A percentile compares a stretch with the other conserved stretches of the same genome.
Evolutionary conservation across 2,888 invertebrate species (phyloP).

Genomic region (Lepeophtheirus nordmannii): DNA sequence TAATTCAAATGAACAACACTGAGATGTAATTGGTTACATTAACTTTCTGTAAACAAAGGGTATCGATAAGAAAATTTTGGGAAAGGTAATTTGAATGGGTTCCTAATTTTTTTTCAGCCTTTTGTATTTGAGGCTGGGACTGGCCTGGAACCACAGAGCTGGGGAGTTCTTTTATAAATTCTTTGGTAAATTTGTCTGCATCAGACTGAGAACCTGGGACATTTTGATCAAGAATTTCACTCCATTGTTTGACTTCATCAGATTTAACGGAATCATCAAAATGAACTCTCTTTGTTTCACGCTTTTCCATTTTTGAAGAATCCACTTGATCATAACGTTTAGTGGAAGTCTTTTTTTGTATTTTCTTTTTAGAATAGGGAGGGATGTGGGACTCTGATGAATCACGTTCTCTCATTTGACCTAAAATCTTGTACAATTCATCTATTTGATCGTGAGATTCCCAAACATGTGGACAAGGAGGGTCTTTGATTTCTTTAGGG

Average conservation of each 20-base stretch:
- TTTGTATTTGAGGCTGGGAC: no score
- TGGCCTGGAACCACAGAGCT: no score
- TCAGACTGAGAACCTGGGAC: slow-evolving; percentile 5
- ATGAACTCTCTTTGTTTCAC: background rate
- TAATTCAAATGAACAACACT: no score
- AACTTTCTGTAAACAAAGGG: no score
- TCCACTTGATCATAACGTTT: background rate
- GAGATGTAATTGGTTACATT: no score
- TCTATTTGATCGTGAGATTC: slow-evolving; percentile 19
- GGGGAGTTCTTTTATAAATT: slow-evolving; percentile 16
- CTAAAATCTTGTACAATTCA: background rate
- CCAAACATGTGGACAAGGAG: slow-evolving; percentile 42
- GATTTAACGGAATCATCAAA: background rate
- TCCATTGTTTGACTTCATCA: background rate
- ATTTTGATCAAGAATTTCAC: slow-evolving; percentile 11
- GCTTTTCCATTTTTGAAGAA: background rate
- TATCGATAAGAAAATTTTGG: no score
- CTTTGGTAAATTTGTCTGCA: slow-evolving; percentile 17
- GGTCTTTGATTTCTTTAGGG: slow-evolving; percentile 52
- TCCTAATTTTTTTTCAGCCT: no score
- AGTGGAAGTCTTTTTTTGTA: background rate
- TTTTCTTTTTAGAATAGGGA: background rate
- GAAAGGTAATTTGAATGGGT: no score
- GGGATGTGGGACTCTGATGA: background rate
- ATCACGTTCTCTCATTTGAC: slow-evolving; percentile 6